phyloP scores from a whole-genome alignment of 2,888 invertebrate species.

The Troides oblongomaculatus region DNA sequence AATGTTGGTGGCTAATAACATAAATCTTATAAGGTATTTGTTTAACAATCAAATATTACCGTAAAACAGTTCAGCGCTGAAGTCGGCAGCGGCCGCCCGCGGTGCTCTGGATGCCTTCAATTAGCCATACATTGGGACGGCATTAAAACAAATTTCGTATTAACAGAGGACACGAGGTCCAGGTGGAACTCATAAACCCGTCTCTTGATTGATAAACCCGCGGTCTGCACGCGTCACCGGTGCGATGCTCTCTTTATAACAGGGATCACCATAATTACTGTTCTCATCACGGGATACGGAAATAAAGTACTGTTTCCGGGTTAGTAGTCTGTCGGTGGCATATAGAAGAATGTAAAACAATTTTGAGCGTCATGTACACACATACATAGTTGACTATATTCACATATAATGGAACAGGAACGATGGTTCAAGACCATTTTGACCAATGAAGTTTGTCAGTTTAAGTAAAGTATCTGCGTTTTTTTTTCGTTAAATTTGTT shows the following conservation, averaged over 20 bases:
- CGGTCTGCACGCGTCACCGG: slow-evolving; percentile 35
- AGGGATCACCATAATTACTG: slow-evolving; percentile 11
- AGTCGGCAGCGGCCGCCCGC: slow-evolving; percentile 66
- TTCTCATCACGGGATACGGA: too few relatives aligned
- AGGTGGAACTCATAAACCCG: slow-evolving; percentile 56
- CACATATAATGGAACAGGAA: too few relatives aligned
- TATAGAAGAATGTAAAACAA: too few relatives aligned
- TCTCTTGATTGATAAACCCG: slow-evolving; percentile 62
- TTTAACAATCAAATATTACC: slow-evolving; percentile 34
- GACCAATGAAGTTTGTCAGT: too few relatives aligned
- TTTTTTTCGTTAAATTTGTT: too few relatives aligned
- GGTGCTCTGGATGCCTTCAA: slow-evolving; percentile 51
- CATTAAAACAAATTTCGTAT: slow-evolving; percentile 52
- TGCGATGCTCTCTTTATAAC: slow-evolving; percentile 52
- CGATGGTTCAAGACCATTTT: too few relatives aligned
- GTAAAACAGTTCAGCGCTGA: slow-evolving; percentile 53
- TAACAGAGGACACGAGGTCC: slow-evolving; percentile 40
- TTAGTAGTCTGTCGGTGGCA: too few relatives aligned
- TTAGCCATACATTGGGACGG: slow-evolving; percentile 47
- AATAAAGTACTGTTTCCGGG: too few relatives aligned
- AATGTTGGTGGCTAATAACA: background rate
- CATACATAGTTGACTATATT: too few relatives aligned
- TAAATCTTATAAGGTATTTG: slow-evolving; percentile 14
- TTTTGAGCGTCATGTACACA: too few relatives aligned
- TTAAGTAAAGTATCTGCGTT: too few relatives aligned